Evolutionary conservation across 2,113 vertebrate genomes (phyloP), one percentile per base, ranked within the genome.

Genomic region (Craseonycteris thonglongyai): DNA sequence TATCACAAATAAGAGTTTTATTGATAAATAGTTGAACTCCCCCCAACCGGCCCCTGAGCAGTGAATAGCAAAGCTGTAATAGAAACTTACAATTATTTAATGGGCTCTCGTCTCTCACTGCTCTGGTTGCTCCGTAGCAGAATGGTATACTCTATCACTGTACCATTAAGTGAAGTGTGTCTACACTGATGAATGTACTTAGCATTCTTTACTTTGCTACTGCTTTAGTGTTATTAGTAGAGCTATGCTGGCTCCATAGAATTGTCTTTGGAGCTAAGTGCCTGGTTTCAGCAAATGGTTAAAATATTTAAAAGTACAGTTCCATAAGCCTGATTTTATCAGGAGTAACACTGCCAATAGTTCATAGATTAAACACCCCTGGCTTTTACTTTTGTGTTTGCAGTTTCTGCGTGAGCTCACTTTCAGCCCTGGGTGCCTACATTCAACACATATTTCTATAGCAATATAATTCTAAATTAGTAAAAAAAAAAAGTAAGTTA

Each of bases 161-260:
- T 11, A 38, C 2, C 26, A 45, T 75, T 84, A 66, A 49, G 22
- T 14, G 13, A 7, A 38, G 26, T 21, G 30, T 5, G 30, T 78
- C 24, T 33, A 5, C 5, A 3, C 14, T 22, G 40, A 81, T 49
- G 33, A 89, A 1, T 7, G 61, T 30, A 40, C 14, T 61, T 40
- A 76, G 8, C 83, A 6, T 21, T 71, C 16, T 68, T 90, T 33
- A 21, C 47, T 65, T 45, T 75, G 7, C 12, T 51, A 9, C 3
- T 49, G 13, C 6, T 66, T 51, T 26, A 58, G 28, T 2, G 18
- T 3, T 72, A 24, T 68, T 49, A 74, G 14, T 24, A 33, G 40
- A 58, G 0, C 3, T 2, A 5, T 28, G 35, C 5, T 33, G 21
- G 33, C 49, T n/a, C 16, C 6, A 11, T 1, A 40, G n/a, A 87